These are phyloP conservation scores for Larimichthys polyactis DNA, from an alignment of 2,113 vertebrate species.

Conservation along the genomic window DNA sequence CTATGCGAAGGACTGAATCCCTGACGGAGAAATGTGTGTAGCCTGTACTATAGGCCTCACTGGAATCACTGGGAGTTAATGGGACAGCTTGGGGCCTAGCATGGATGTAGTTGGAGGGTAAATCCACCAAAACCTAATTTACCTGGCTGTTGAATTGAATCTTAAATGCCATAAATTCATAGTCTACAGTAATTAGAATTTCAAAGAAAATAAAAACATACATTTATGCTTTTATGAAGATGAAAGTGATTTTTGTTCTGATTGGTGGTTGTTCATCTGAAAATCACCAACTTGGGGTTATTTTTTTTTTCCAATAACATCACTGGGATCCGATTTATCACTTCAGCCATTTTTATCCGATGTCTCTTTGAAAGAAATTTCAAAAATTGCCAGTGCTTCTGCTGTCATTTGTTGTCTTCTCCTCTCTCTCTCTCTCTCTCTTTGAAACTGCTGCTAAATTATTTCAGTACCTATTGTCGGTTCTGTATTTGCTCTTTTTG, in stretches of 20 bases:
- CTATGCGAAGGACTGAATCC: constrained; percentile 23
- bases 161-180: constrained; percentile 42
- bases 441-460: constrained; percentile 57
- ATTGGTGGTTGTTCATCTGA: neutral
- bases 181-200: constrained; percentile 25
- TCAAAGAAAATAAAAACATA: constrained; percentile 17
- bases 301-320: neutral
- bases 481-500: constrained; percentile 45
- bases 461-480: constrained; percentile 29
- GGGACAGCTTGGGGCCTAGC: constrained; percentile 41
- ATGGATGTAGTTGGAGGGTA: constrained; percentile 53
- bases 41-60: constrained; percentile 38
- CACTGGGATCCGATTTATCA: constrained; percentile 17
- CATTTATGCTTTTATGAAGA: constrained; percentile 33
- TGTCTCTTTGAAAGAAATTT: constrained; percentile 32
- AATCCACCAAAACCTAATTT: constrained; percentile 46
- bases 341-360: constrained; percentile 32
- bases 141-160: constrained; percentile 44
- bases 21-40: constrained; percentile 42
- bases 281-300: constrained; percentile 16
- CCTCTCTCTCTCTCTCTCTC: constrained; percentile 20
- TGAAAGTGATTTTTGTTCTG: constrained; percentile 20
- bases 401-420: constrained; percentile 43
- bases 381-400: constrained; percentile 47
- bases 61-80: constrained; percentile 40